phyloP scores from a whole-genome alignment of 2,888 invertebrate species.

The Taenaris catops region DNA sequence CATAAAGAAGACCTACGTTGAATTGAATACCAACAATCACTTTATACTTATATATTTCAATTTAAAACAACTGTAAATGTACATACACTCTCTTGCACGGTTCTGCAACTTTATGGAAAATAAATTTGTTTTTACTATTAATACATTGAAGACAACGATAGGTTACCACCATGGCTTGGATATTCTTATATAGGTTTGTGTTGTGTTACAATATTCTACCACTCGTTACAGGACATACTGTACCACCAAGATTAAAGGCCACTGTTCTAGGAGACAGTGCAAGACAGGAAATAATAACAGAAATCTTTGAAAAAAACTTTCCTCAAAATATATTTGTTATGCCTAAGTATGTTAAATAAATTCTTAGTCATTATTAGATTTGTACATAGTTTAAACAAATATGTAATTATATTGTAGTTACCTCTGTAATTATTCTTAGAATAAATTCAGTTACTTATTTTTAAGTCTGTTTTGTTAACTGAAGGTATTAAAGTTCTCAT shows the following conservation, averaged over 20 bases:
- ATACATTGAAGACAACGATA: no score
- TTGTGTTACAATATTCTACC: slow-evolving; percentile 90
- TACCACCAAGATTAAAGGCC: slow-evolving; percentile 81
- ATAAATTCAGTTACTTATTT: slow-evolving; percentile 65
- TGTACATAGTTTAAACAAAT: slow-evolving; percentile 71
- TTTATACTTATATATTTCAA: no score
- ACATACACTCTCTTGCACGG: no score
- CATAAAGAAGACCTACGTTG: no score
- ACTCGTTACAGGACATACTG: slow-evolving; percentile 85
- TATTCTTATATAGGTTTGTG: slow-evolving; percentile 76
- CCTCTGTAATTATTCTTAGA: slow-evolving; percentile 55
- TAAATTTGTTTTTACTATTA: no score
- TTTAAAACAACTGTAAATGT: no score
- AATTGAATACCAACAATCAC: no score
- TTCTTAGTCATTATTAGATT: slow-evolving; percentile 36
- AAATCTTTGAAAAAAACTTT: slow-evolving; percentile 72
- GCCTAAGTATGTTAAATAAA: slow-evolving; percentile 69
- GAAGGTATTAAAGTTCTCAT: slow-evolving; percentile 22
- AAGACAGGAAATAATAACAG: slow-evolving; percentile 56
- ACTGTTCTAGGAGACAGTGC: slow-evolving; percentile 61
- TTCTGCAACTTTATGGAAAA: no score
- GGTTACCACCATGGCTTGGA: no score
- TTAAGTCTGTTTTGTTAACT: slow-evolving; percentile 28
- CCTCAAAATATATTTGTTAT: slow-evolving; percentile 75
- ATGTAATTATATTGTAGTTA: slow-evolving; percentile 60